Evolutionary conservation across 2,888 invertebrate genomes (phyloP).

Genomic region (Parelbella ahira): DNA sequence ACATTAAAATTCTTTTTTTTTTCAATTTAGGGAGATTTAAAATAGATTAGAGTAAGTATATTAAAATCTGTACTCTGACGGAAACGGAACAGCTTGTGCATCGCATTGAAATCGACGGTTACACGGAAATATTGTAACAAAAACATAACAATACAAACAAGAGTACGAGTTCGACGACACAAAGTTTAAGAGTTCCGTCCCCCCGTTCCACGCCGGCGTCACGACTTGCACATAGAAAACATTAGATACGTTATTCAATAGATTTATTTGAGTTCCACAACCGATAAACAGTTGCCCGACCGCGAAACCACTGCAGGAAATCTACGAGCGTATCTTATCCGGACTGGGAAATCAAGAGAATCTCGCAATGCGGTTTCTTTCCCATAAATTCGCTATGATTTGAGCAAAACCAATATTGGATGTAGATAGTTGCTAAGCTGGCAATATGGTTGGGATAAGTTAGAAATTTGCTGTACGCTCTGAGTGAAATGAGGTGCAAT

Average conservation of each 20-base stretch:
- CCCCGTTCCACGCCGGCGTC: conserved; percentile 54
- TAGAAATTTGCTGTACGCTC: conserved; percentile 45
- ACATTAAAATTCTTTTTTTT: conserved; percentile 13
- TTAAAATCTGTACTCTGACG: conserved; percentile 6
- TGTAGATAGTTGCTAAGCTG: conserved; percentile 57
- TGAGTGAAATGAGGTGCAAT: conserved; percentile 70
- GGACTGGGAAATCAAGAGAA: conserved; percentile 65
- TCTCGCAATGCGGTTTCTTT: conserved; percentile 67
- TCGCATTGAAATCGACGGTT: conserved; percentile 27
- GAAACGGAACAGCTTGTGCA: conserved; percentile 25
- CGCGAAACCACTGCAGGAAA: conserved; percentile 72
- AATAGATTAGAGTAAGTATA: conserved; percentile 16
- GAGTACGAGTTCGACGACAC: conserved; percentile 40
- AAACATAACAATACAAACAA: conserved; percentile 33
- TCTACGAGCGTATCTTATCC: conserved; percentile 71
- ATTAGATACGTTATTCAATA: conserved; percentile 60
- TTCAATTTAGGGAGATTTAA: conserved; percentile 3
- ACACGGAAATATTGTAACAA: conserved; percentile 27
- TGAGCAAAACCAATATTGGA: conserved; percentile 74
- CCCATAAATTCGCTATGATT: conserved; percentile 67
- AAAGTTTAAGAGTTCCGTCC: conserved; percentile 47
- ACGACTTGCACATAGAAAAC: conserved; percentile 64
- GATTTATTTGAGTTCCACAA: conserved; percentile 68
- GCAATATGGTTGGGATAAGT: conserved; percentile 49
- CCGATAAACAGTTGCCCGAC: conserved; percentile 69